These are phyloP conservation scores for Drosophila ercepeae DNA, from an alignment of 1,140 invertebrate species.

Conservation along the genomic window DNA sequence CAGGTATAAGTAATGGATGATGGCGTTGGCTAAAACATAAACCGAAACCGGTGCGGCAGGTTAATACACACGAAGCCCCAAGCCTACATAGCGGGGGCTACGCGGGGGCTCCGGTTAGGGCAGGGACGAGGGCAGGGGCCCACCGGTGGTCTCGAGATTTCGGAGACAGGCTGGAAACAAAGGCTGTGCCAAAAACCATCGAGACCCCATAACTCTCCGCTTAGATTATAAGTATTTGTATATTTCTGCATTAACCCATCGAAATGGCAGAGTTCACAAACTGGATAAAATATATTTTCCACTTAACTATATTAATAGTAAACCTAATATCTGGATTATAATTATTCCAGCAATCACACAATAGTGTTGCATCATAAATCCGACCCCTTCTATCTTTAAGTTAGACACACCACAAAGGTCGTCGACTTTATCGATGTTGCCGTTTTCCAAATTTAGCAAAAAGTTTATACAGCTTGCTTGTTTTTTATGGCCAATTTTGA, in stretches of 20 bases:
- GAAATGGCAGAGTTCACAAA: constrained; percentile 69
- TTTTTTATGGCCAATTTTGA: neutral
- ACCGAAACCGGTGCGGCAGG: constrained; percentile 80
- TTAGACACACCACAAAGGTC: too few relatives aligned
- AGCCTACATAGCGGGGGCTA: constrained; percentile 8
- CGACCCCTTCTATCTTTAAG: too few relatives aligned
- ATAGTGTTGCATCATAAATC: too few relatives aligned
- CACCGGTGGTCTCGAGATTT: constrained; percentile 21
- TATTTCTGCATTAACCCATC: constrained; percentile 57
- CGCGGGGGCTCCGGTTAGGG: neutral
- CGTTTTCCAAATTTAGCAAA: too few relatives aligned
- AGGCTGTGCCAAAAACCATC: constrained; percentile 38
- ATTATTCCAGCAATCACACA: too few relatives aligned
- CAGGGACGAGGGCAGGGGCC: neutral
- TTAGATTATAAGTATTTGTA: constrained; percentile 52
- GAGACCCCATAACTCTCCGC: constrained; percentile 43
- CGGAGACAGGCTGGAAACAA: constrained; percentile 47
- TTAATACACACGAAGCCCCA: constrained; percentile 68
- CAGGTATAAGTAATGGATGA: constrained; percentile 71
- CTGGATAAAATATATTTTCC: neutral
- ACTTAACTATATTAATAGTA: neutral
- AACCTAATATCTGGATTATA: neutral
- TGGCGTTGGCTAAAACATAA: constrained; percentile 81
- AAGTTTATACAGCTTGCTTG: too few relatives aligned
- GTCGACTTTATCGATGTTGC: too few relatives aligned